Evolutionary conservation across 2,888 invertebrate genomes (phyloP).

Genomic region (Limnephilus marmoratus): DNA sequence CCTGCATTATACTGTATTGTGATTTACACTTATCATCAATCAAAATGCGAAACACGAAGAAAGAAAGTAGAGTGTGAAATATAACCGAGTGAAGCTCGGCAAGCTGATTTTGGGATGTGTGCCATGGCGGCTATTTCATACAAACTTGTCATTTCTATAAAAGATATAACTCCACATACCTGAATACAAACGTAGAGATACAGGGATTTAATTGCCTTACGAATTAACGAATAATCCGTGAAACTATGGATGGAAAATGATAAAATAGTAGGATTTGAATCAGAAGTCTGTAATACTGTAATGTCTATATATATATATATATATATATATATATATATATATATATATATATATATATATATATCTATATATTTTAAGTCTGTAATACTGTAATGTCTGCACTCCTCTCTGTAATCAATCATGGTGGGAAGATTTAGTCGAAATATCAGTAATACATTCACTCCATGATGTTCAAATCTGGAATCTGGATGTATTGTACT

Average conservation of each 20-base stretch:
- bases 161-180: neutral
- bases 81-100: neutral
- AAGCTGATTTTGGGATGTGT: neutral
- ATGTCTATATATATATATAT: too few species aligned
- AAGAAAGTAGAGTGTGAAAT: constrained; percentile 2
- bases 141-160: neutral
- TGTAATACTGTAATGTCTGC: too few species aligned
- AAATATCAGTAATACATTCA: too few species aligned
- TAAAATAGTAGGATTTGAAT: too few species aligned
- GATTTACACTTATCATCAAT: neutral
- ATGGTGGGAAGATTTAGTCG: too few species aligned
- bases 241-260: neutral
- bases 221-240: neutral
- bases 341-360: too few species aligned
- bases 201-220: neutral
- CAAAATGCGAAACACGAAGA: neutral
- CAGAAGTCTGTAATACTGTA: too few species aligned
- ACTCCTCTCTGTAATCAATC: too few species aligned
- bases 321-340: too few species aligned
- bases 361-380: too few species aligned
- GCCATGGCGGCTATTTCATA: neutral
- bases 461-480: too few species aligned
- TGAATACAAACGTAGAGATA: neutral
- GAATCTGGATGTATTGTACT: too few species aligned
- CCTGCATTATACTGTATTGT: neutral